Percentiles rank a stretch among this genome's conserved stretches.
These are phyloP conservation scores for Pentalonia nigronervosa DNA, from an alignment of 1,140 invertebrate genomes.

Conservation along the genomic window DNA sequence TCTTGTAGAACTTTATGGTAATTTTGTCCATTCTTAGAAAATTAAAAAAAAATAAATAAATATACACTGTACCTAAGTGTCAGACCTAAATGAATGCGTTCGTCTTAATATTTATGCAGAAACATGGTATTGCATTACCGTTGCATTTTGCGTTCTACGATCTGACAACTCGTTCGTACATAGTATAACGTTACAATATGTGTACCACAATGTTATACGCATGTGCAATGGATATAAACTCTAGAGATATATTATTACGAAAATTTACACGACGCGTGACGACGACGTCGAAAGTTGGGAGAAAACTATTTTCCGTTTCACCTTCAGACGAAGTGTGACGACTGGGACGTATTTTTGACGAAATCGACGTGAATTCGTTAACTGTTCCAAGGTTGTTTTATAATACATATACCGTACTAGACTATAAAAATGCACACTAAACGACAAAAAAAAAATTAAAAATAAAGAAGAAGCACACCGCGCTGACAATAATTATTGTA, in stretches of 20 bases:
- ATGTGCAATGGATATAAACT: neutral
- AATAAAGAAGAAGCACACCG: neutral
- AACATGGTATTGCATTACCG: neutral
- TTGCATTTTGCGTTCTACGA: neutral
- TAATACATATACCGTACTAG: neutral
- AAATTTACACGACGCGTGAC: slow-evolving; percentile 11
- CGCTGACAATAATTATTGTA: neutral
- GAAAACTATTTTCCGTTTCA: slow-evolving; percentile 26
- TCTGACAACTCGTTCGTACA: neutral
- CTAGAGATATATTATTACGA: neutral
- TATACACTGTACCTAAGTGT: neutral
- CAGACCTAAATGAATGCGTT: neutral
- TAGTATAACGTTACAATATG: neutral
- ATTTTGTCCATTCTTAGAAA: neutral
- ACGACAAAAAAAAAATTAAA: neutral
- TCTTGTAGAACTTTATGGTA: neutral
- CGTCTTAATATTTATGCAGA: neutral
- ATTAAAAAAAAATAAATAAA: neutral
- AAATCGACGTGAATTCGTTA: neutral
- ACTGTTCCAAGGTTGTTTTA: neutral
- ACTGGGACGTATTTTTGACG: neutral
- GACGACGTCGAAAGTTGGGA: slow-evolving; percentile 4
- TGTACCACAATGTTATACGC: neutral
- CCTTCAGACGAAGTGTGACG: neutral
- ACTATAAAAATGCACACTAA: neutral